phyloP scores from a whole-genome alignment of 2,797 vertebrate species.

The Enteromius treurensis region DNA sequence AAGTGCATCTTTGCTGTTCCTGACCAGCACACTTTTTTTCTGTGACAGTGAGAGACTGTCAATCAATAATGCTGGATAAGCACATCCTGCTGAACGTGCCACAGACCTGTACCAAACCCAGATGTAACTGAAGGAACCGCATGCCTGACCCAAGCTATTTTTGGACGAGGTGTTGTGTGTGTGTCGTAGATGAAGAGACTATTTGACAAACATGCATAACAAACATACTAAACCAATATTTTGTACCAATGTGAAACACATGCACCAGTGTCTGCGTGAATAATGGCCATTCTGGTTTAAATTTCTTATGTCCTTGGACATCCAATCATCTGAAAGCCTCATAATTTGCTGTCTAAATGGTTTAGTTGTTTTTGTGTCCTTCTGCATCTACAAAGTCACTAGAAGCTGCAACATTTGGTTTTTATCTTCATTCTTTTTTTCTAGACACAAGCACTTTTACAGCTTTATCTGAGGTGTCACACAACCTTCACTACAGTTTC shows the following conservation, averaged over 20 bases:
- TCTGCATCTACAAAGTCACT: neutral
- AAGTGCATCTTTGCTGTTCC: slow-evolving; percentile 8
- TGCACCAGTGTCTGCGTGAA: neutral
- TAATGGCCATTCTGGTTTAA: slow-evolving; percentile 3
- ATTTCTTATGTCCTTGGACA: slow-evolving; percentile 6
- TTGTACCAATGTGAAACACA: slow-evolving; percentile 24
- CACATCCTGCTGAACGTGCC: slow-evolving; percentile 15
- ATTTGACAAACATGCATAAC: slow-evolving; percentile 12
- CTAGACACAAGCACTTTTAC: neutral
- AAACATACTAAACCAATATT: slow-evolving; percentile 19
- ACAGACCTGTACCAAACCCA: slow-evolving; percentile 12
- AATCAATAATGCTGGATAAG: slow-evolving; percentile 23
- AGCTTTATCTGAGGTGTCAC: slow-evolving; percentile 8
- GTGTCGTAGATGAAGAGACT: neutral
- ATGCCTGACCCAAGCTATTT: neutral
- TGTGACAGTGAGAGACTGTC: slow-evolving; percentile 10
- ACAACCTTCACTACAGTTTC: slow-evolving; percentile 23
- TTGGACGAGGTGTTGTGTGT: neutral
- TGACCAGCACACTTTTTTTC: neutral
- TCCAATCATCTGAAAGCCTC: slow-evolving; percentile 5
- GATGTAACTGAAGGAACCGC: slow-evolving; percentile 12
- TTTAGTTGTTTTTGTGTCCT: neutral
- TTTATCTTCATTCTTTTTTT: neutral
- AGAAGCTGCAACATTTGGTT: neutral
- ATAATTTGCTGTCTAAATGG: neutral